Base-by-base conservation (phyloP, 2,888 invertebrate species). In the Amphipyra berbera region DNA sequence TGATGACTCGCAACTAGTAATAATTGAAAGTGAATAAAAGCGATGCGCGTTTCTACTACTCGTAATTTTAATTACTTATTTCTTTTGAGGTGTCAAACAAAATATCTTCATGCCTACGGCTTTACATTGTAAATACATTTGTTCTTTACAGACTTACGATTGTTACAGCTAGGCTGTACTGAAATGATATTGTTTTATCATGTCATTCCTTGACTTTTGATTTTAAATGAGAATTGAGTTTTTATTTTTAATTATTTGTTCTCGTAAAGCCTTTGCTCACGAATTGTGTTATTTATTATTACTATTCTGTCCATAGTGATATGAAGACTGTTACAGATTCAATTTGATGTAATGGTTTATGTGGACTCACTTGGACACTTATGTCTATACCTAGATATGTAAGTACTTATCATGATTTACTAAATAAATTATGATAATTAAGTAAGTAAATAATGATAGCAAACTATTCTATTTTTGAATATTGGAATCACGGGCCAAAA, bases 401-500 rank as follows among this genome's bases (percentile, higher is more conserved):
- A 87, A 85, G 88, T 88, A 88, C 83, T 87, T 86, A 88, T 87
- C 81, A 82, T 86, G 79, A 84, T 86, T 87, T 83, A 78, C 69
- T 65, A 71, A 73, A 81, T 76, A 79, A 82, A 82, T 84, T 82
- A 81, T 87, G 79, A 76, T 81, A 76, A 78, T 41, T 70, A 77
- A 62, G 47, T 74, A 76, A 77, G 78, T 74, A 76, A 65, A 68
- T 80, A 81, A 78, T 73, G 65, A 75, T 79, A 73, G 74, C 64
- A 81, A 82, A 81, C 78, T 79, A 81, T 79, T 82, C 77, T 82
- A 84, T 85, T 82, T 87, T 87, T 83, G 79, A 88, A 87, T 89
- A 90, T 90, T 88, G 86, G 88, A 91, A 90, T 88, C 83, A 90
- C 83, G 91, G 94, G 94, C 94, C 94, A 94, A 94, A 94, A 89